A percentile compares a stretch with the other conserved stretches of the same genome.
Conservation (phyloP, 1,140 invertebrate species). For the Lucilia cuprina region DNA sequence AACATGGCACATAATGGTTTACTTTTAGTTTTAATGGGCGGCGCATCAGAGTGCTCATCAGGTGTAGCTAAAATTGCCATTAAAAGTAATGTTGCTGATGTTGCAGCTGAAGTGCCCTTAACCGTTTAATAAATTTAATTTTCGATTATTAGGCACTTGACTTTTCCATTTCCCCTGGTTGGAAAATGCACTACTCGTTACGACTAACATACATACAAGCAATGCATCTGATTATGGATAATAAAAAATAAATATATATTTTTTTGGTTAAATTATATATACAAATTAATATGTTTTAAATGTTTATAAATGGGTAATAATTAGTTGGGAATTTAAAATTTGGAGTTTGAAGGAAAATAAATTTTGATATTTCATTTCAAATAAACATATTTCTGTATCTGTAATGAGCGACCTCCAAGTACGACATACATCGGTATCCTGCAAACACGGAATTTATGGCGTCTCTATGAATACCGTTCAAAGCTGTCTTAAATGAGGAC, state of each 20-base stretch:
- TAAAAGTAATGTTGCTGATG: slow-evolving; percentile 42
- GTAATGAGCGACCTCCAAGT: too few species aligned
- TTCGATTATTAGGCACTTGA: neutral
- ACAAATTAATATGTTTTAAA: neutral
- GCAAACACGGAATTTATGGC: too few species aligned
- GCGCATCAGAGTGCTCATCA: slow-evolving; percentile 58
- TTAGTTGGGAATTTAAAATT: too few species aligned
- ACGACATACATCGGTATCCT: too few species aligned
- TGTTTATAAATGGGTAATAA: too few species aligned
- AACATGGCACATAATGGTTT: slow-evolving; percentile 65
- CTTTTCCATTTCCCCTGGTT: neutral
- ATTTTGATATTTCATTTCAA: too few species aligned
- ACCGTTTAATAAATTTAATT: neutral
- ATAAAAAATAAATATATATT: neutral
- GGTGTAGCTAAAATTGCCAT: slow-evolving; percentile 60
- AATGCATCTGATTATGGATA: neutral
- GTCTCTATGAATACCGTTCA: too few species aligned
- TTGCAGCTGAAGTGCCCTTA: slow-evolving; percentile 10
- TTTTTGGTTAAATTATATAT: neutral
- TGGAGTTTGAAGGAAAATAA: too few species aligned
- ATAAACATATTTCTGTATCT: too few species aligned
- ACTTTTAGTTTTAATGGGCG: slow-evolving; percentile 68
- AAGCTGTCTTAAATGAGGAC: too few species aligned
- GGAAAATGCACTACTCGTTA: neutral
- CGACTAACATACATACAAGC: too few species aligned